Base-by-base conservation (phyloP, 1,140 invertebrate species). In the Penaeus japonicus region DNA sequence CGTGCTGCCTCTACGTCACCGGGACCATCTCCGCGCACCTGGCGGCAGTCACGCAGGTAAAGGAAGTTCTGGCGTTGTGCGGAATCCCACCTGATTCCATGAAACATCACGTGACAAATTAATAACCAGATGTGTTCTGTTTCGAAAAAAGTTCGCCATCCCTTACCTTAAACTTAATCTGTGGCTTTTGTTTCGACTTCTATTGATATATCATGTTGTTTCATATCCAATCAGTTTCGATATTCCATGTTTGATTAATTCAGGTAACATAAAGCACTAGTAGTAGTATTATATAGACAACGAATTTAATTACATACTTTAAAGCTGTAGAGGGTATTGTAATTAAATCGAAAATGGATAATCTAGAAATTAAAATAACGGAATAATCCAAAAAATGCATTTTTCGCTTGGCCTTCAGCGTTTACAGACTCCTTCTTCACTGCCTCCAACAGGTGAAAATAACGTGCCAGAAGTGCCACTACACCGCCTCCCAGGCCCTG, bases 1-100 rank as follows among this genome's bases (percentile, higher is more conserved):
- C 86, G 1, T 73, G 65, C 80, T 88, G 79, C 20, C 86, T 88
- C 47, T 88, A 88, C 53, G 62, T 88, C 54, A 88, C 86, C 4
- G 86, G 86, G 22, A 75, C 80, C 27, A 88, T 88, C 35, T 82
- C 80, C 0, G 65, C 86, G 17, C 86, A 88, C 4, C 80, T 88
- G 47, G 86, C 79, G n/a, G 80, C 86, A n/a, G 80, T 88, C 80
- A 88, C 86, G 24, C 79, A 88, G 86, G 86, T 88, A 62, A 73
- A 4, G 27, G 30, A 24, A 73, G 27, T 20, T 27, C 5, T 7
- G 10, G 17, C 30, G 24, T 4, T n/a, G 18, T 30, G 27, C 1
- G 30, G n/a, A 22, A 65, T 5, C 7, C 5, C 2, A 15, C 7
- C 30, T 65, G 3, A 22, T 5, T 12, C 22, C n/a, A 7, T 17